Evolutionary conservation across 1,140 invertebrate species (phyloP), one percentile per base, ranked within the genome.

Genomic region (Ganaspis sp.): DNA sequence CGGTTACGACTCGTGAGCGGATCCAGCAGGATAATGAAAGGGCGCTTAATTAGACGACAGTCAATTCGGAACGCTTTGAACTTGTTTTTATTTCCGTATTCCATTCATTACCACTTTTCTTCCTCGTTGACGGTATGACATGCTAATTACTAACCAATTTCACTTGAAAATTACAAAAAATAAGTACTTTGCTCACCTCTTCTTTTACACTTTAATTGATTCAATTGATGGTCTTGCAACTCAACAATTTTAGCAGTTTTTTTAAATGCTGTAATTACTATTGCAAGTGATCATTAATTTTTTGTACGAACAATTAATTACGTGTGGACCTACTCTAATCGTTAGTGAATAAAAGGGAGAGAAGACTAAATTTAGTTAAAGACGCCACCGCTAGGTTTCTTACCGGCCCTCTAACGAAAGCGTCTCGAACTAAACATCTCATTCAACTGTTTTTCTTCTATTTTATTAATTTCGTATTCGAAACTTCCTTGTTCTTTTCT

Each of bases 41-140:
- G 58, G 15, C 23, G 54, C 54, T 58, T 49, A 64, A 64, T 64
- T 29, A 64, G 58, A n/a, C 26, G 21, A 64, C 45, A 49, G 45
- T 49, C n/a, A 17, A n/a, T 23, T 34, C 23, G 15, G 23, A 29
- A 2, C 58, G 11, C 58, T 64, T 64, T 29, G 23, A 64, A 64
- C 0, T 64, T 64, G 4, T 64, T 64, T 29, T 54, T 54, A 23
- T 54, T 64, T 64, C 23, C 12, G 1, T 29, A 64, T 64, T 64
- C 15, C 23, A 29, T 64, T 64, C 58, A 29, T 64, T 29, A 64
- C 45, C 23, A 64, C 58, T n/a, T 64, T 15, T 12, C 4, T 6
- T 64, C 23, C 54, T 26, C 21, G 11, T 64, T 64, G 1, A 15
- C 15, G 26, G 15, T 64, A 29, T 29, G 54, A 34, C 23, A 64